Evolutionary conservation across 2,113 vertebrate genomes (phyloP).

Genomic region (Gopherus evgoodei): DNA sequence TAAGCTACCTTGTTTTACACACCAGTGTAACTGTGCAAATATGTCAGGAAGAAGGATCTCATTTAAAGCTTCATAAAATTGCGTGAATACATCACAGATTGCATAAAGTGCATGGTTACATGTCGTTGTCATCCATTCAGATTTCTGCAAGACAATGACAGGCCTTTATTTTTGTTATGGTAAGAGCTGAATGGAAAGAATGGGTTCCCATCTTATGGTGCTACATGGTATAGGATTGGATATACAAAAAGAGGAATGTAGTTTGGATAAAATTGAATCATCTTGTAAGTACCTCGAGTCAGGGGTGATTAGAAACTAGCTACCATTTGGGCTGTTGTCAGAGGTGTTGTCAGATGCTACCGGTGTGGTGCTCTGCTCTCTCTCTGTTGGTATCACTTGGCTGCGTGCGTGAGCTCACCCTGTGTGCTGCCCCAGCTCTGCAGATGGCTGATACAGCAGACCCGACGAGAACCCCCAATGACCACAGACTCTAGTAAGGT

Average conservation of each 20-base stretch:
- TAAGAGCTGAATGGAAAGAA: not conserved
- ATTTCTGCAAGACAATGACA: slow-evolving; percentile 83
- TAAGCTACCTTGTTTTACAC: slow-evolving; percentile 93
- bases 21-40: slow-evolving; percentile 96
- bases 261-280: not conserved
- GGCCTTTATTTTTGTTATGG: not conserved
- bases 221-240: not conserved
- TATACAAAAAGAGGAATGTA: not conserved
- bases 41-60: slow-evolving; percentile 93
- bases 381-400: too few relatives aligned
- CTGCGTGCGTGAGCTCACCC: too few relatives aligned
- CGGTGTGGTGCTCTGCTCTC: too few relatives aligned
- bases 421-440: too few relatives aligned
- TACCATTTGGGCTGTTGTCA: not conserved
- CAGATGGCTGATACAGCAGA: too few relatives aligned
- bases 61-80: slow-evolving; percentile 95
- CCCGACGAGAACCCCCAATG: too few relatives aligned
- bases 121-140: slow-evolving; percentile 99
- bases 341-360: too few relatives aligned
- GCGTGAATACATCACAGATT: slow-evolving; percentile 97
- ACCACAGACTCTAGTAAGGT: too few relatives aligned
- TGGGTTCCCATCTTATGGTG: not conserved
- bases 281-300: not conserved
- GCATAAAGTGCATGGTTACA: slow-evolving; percentile 98
- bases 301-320: not conserved